Evolutionary conservation across 2,797 vertebrate genomes (phyloP), one percentile per base, ranked within the genome.

Genomic region (Okamejei kenojei): DNA sequence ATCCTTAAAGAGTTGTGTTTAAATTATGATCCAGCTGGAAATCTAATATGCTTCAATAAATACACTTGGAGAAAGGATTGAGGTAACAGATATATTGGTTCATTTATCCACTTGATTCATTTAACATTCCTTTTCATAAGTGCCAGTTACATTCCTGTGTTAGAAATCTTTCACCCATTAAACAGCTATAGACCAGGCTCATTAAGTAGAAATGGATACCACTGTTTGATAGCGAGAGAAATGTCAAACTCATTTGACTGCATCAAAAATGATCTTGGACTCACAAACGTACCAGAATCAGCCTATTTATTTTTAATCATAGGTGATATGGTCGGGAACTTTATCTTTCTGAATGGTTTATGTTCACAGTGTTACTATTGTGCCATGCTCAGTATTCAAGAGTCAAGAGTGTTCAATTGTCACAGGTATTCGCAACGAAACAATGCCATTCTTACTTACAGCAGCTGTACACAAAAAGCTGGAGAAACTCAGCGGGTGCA

Each of bases 141-240:
- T 26, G 38, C 38, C 45, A 29, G 38, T 76, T 92, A 76, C 23
- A 76, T 92, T 88, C 38, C 65, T 91, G 35, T 58, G 23, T 92
- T 76, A 26, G 38, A 92, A 92, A 45, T 74, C 90, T 92, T 76
- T n/a, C 71, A 45, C 38, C 90, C 73, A 92, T 91, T 73, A 45
- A 91, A 91, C 88, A 91, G 68, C 88, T 91, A 73, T 54, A 38
- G 21, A 38, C 35, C 6, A 10, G 71, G 54, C 23, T 54, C 90
- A 54, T 92, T 74, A 92, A 74, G 26, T 32, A 76, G 68, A 92
- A 76, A 76, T 92, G 32, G 73, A 74, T 13, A 76, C 35, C 90
- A 92, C 74, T 74, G 71, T 74, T 74, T 74, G 71, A 74, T 23
- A 26, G 71, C 5, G 4, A 21, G 58, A 58, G 90, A 76, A 92